These are phyloP conservation scores for Diplodus puntazzo DNA, from an alignment of 2,797 vertebrate species.

Conservation along the genomic window DNA sequence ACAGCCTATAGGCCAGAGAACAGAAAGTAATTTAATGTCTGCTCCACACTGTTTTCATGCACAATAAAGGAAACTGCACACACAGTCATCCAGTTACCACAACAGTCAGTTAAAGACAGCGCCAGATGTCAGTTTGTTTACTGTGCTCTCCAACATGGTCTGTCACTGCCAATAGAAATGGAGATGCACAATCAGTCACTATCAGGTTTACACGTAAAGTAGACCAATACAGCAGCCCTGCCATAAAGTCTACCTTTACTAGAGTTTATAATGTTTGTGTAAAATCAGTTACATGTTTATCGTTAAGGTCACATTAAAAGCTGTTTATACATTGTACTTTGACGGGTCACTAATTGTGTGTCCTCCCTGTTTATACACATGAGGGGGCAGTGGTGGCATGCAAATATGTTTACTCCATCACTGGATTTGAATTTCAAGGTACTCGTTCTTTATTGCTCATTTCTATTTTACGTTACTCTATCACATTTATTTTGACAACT, in stretches of 20 bases:
- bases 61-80: not conserved
- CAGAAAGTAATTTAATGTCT: not conserved
- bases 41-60: not conserved
- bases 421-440: not conserved
- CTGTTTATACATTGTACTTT: not conserved
- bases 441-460: not conserved
- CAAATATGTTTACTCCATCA: not conserved
- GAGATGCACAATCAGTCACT: too few relatives aligned
- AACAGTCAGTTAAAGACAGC: too few relatives aligned
- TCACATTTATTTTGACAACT: not conserved
- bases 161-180: too few relatives aligned
- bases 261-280: too few relatives aligned
- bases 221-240: not conserved
- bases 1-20: not conserved
- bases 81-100: not conserved
- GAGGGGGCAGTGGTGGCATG: not conserved
- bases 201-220: too few relatives aligned
- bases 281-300: not conserved
- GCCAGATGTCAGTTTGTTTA: too few relatives aligned
- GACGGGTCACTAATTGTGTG: not conserved
- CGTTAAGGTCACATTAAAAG: not conserved
- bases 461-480: not conserved
- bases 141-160: too few relatives aligned
- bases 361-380: not conserved
- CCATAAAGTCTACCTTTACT: too few relatives aligned